Evolutionary conservation across 2,797 vertebrate genomes (phyloP), one percentile per base, ranked within the genome.

Genomic region (Clamator glandarius): DNA sequence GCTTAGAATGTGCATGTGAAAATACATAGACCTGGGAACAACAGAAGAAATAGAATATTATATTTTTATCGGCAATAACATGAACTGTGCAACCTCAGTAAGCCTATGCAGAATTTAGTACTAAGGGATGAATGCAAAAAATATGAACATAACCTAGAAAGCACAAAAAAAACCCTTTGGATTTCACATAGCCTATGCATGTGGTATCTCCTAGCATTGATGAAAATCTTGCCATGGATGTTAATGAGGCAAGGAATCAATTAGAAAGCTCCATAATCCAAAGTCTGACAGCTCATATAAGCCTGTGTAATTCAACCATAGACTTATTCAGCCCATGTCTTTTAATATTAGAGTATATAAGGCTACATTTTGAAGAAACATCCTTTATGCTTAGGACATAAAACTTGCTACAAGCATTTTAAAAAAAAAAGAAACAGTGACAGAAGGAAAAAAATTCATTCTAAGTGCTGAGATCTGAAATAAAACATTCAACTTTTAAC

Each of bases 1-100:
- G 96, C 99, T 98, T 96, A 99, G 92, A 96, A 99, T 97, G 96
- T 99, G 99, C 95, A 99, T 97, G 83, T 99, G 98, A 96, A 99
- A 99, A 97, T 98, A 99, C 98, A 99, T 98, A 8, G 99, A 99
- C 97, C 99, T 99, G 77, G 79, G 74, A 93, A 96, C 11, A 93
- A 95, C 97, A 95, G 70, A 41, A 97, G 50, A 93, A 57, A 90
- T n/a, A 91, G 41, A 68, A 63, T 89, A 64, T 54, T 55, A 74
- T 18, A 62, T 54, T 70, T 83, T 67, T 67, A 4, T 57, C 7
- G 20, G 42, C 29, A 86, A 73, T 17, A 55, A 62, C 23, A 33
- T 5, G 74, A 92, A 58, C 18, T 52, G 26, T 48, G 36, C 72
- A 88, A 61, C 25, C 18, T 67, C 33, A 50, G 3, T 14, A 84